Evolutionary conservation across 2,797 vertebrate species (phyloP).

Genomic region (Acanthurus leucopareius): DNA sequence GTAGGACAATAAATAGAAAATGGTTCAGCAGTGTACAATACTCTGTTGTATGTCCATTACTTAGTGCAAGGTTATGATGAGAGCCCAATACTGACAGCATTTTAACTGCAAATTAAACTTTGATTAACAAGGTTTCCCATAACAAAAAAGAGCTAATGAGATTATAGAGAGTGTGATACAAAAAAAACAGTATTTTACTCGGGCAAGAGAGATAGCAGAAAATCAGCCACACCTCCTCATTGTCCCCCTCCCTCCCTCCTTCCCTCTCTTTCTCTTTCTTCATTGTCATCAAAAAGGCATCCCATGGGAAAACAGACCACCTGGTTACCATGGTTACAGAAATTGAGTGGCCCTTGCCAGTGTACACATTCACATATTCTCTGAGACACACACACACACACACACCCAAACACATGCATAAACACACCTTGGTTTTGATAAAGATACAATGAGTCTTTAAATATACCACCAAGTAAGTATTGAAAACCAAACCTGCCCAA

Average conservation of each 20-base stretch:
- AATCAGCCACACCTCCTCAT: slow-evolving; percentile 20
- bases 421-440: slow-evolving; percentile 19
- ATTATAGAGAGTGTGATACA: neutral
- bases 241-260: neutral
- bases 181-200: slow-evolving; percentile 5
- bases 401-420: slow-evolving; percentile 31
- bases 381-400: slow-evolving; percentile 25
- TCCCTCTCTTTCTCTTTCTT: slow-evolving; percentile 34
- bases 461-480: slow-evolving; percentile 8
- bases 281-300: slow-evolving; percentile 64
- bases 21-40: slow-evolving; percentile 18
- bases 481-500: slow-evolving; percentile 2
- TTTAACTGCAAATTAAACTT: slow-evolving; percentile 13
- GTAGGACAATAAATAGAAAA: slow-evolving; percentile 42
- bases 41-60: slow-evolving; percentile 20
- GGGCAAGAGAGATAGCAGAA: slow-evolving; percentile 21
- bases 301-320: slow-evolving; percentile 74
- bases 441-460: slow-evolving; percentile 25
- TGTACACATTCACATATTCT: slow-evolving; percentile 29
- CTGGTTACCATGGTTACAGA: slow-evolving; percentile 79
- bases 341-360: slow-evolving; percentile 53
- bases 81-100: neutral
- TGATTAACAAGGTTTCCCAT: neutral
- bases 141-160: neutral
- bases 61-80: slow-evolving; percentile 21